These are phyloP conservation scores for Tetropium fuscum DNA, from an alignment of 2,888 invertebrate genomes.

Conservation along the genomic window DNA sequence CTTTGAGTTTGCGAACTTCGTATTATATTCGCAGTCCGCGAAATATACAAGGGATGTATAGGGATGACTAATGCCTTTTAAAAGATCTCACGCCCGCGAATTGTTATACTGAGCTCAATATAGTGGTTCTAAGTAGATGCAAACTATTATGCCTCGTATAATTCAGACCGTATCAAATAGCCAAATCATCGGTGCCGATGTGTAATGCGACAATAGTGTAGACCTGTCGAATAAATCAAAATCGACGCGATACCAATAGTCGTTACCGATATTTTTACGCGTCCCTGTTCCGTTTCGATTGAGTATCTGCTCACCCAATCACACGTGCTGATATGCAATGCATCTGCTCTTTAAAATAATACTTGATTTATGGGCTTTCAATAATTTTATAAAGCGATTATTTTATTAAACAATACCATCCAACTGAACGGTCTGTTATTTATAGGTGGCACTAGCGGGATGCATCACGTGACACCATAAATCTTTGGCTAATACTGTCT, in stretches of 20 bases:
- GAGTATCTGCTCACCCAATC: slow-evolving; percentile 62
- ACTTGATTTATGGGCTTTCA: slow-evolving; percentile 62
- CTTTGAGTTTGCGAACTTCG: slow-evolving; percentile 59
- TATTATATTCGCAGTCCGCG: slow-evolving; percentile 57
- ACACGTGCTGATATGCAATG: slow-evolving; percentile 62
- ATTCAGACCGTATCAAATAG: slow-evolving; percentile 38
- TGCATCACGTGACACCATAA: slow-evolving; percentile 42
- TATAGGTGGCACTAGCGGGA: slow-evolving; percentile 45
- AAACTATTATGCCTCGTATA: slow-evolving; percentile 46
- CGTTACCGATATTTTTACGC: slow-evolving; percentile 63
- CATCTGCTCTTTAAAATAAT: slow-evolving; percentile 64
- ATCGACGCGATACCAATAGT: slow-evolving; percentile 59
- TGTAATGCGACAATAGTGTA: slow-evolving; percentile 61
- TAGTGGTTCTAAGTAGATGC: slow-evolving; percentile 40
- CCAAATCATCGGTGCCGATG: slow-evolving; percentile 44
- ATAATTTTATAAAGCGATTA: slow-evolving; percentile 62
- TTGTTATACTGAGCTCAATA: slow-evolving; percentile 42
- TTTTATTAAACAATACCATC: slow-evolving; percentile 61
- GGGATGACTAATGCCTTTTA: slow-evolving; percentile 58
- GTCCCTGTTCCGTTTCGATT: slow-evolving; percentile 59
- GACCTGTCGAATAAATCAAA: slow-evolving; percentile 60
- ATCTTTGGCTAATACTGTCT: slow-evolving; percentile 32
- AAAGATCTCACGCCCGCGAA: slow-evolving; percentile 53
- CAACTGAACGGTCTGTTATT: slow-evolving; percentile 50
- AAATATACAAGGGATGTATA: slow-evolving; percentile 52